Base-by-base conservation (phyloP, 2,888 invertebrate genomes). In the Pelosia muscerda region DNA sequence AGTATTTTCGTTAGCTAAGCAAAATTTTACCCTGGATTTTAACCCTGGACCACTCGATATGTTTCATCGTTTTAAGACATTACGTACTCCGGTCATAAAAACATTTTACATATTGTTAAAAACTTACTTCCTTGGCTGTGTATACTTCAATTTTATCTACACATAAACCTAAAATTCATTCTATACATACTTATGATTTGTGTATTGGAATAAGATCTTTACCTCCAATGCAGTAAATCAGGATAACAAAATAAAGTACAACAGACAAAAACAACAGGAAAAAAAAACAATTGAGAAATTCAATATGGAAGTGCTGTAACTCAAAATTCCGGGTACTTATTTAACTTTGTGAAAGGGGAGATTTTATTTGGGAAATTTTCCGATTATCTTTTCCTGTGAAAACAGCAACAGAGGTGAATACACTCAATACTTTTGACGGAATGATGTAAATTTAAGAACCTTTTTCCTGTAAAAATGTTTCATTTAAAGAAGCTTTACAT, bases 261-360 rank as follows among this genome's bases (percentile, higher is more conserved):
- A 64, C 54, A 55, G 23, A 55, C 25, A 55, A 55, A 22, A 55
- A 55, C 6, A 55, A 66, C 15, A 58, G 64, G 68, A 68, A 67
- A 76, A 67, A 76, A 73, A 73, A 67, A 71, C 31, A 66, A 64
- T 56, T 56, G 22, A 26, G 28, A 67, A 73, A 66, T 54, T 53
- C 61, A 73, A 63, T 58, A 68, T 13, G 28, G 57, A 65, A 71
- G 70, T 31, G 53, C 53, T 63, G 28, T 69, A 66, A 71, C 61
- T 68, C 67, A 65, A 78, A 73, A 58, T 66, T 62, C 42, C 13
- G 15, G 61, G 54, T 65, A 73, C 67, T 54, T 55, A 69, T 62
- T 55, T 53, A 73, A 69, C 49, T 77, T 49, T 0, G 0, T 8
- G 57, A 65, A 69, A 55, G 55, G 68, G 23, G 49, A 68, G 13